phyloP scores from a whole-genome alignment of 2,888 invertebrate genomes.

The Strigamia crassipes region DNA sequence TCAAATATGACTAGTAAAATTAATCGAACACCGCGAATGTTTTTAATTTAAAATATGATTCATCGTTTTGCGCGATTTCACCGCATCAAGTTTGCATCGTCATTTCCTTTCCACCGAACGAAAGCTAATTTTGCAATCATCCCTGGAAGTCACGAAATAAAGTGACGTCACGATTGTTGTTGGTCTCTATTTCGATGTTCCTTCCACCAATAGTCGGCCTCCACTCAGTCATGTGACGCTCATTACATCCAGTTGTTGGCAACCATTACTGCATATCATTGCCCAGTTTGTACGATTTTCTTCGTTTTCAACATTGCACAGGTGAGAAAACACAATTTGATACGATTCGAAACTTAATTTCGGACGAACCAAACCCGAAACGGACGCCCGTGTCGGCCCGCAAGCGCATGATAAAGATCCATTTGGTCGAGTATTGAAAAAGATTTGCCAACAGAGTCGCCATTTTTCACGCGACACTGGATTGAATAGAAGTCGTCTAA shows the following conservation, averaged over 20 bases:
- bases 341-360: background rate
- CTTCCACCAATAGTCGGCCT: background rate
- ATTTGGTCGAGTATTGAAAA: constrained; percentile 10
- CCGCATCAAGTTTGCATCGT: background rate
- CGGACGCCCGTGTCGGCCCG: background rate
- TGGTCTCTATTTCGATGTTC: constrained; percentile 41
- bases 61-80: background rate
- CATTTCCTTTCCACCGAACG: constrained; percentile 14
- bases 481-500: constrained; percentile 27
- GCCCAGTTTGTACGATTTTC: constrained; percentile 34
- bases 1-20: no score
- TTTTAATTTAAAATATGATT: background rate
- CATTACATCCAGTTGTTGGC: constrained; percentile 47
- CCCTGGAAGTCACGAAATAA: constrained; percentile 2
- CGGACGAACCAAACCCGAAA: background rate
- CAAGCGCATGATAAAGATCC: background rate
- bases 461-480: constrained; percentile 26
- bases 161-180: constrained; percentile 43
- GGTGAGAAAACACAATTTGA: constrained; percentile 12
- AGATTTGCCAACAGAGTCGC: constrained; percentile 30
- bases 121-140: constrained; percentile 9
- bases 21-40: background rate
- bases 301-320: constrained; percentile 24
- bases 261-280: constrained; percentile 46
- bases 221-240: constrained; percentile 43